Percentiles rank a stretch among this genome's conserved stretches.
Evolutionary conservation across 2,888 invertebrate species (phyloP).

Genomic region (Dynastes maya): DNA sequence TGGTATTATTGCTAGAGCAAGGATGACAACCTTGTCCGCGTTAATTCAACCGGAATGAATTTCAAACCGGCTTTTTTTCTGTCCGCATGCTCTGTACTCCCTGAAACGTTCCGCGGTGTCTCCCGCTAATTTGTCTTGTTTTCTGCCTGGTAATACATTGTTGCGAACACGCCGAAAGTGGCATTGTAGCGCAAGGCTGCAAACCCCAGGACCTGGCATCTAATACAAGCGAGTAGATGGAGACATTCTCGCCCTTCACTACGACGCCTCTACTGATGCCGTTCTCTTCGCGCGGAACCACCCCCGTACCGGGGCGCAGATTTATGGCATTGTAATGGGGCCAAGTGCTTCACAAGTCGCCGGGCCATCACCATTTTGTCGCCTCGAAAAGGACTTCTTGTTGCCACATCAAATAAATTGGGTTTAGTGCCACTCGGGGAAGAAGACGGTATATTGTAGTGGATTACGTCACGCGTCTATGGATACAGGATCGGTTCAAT

Average conservation of each 20-base stretch:
- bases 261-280: constrained; percentile 54
- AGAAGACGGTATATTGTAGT: constrained; percentile 5
- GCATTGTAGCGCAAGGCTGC: constrained; percentile 20
- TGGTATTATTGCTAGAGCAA: neutral
- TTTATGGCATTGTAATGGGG: constrained; percentile 77
- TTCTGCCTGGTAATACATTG: constrained; percentile 63
- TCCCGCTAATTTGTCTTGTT: constrained; percentile 66
- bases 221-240: constrained; percentile 58
- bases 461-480: neutral
- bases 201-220: constrained; percentile 6
- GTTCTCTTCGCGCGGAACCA: constrained; percentile 53
- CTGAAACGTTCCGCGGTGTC: constrained; percentile 36
- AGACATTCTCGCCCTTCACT: constrained; percentile 64
- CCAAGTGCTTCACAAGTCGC: constrained; percentile 77
- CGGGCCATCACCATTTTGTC: constrained; percentile 76
- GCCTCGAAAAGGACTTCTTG: constrained; percentile 69
- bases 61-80: constrained; percentile 44
- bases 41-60: constrained; percentile 48
- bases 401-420: constrained; percentile 70
- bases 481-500: neutral
- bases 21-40: neutral
- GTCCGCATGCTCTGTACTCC: neutral
- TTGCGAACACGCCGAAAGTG: constrained; percentile 64
- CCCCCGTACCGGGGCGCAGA: constrained; percentile 65
- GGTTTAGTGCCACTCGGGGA: constrained; percentile 61